Conservation (phyloP, 2,888 invertebrate genomes). For the Epistrophella euchroma region DNA sequence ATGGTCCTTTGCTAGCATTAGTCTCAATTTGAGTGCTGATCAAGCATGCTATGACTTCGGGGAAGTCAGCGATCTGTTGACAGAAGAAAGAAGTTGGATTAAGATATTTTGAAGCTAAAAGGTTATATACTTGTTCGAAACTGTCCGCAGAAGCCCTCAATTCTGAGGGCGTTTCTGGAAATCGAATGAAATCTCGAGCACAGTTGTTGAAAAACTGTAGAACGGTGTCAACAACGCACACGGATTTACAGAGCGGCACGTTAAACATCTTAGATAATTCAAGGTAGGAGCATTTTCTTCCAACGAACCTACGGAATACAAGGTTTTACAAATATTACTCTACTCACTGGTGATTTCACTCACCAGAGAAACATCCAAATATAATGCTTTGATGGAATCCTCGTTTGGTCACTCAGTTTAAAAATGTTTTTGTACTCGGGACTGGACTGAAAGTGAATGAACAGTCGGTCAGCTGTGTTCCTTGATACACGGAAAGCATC, state of each 20-base stretch:
- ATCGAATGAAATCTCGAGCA: constrained; percentile 15
- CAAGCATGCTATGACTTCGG: constrained; percentile 47
- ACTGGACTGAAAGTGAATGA: constrained; percentile 21
- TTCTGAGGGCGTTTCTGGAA: constrained; percentile 27
- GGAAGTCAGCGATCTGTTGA: constrained; percentile 25
- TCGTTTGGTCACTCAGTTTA: neutral
- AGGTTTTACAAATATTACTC: neutral
- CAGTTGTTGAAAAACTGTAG: constrained; percentile 31
- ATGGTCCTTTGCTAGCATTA: neutral
- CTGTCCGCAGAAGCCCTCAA: constrained; percentile 9
- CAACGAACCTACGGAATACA: constrained; percentile 28
- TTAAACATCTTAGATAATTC: constrained; percentile 23
- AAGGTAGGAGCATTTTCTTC: constrained; percentile 28
- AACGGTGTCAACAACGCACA: constrained; percentile 33
- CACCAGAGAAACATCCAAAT: constrained; percentile 63
- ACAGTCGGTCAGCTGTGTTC: constrained; percentile 6
- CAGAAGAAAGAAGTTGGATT: neutral
- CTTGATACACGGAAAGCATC: constrained; percentile 35
- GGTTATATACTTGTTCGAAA: constrained; percentile 24
- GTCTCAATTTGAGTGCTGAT: neutral
- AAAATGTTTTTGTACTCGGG: constrained; percentile 34
- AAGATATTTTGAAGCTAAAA: neutral
- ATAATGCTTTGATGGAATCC: constrained; percentile 40
- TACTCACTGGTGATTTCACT: neutral
- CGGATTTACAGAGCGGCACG: constrained; percentile 7